A percentile compares a stretch with the other conserved stretches of the same genome.
phyloP scores from a whole-genome alignment of 2,113 vertebrate species.

The Calonectris borealis region DNA sequence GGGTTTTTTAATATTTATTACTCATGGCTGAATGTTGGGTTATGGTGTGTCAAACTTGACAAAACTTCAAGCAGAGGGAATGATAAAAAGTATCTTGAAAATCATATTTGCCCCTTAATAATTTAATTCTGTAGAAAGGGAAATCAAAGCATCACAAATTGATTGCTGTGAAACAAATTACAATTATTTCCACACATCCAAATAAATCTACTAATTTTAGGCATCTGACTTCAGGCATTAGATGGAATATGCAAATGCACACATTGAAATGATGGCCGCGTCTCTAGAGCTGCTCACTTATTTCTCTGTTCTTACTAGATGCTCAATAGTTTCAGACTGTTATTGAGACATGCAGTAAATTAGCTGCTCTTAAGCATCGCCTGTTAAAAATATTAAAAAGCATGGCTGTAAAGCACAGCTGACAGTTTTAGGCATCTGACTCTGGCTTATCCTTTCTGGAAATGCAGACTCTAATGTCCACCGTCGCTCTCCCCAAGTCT shows the following conservation, averaged over 20 bases:
- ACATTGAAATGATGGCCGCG: background rate
- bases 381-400: constrained; percentile 55
- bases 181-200: constrained; percentile 70
- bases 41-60: constrained; percentile 32
- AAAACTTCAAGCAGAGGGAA: constrained; percentile 51
- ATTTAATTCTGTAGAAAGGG: constrained; percentile 56
- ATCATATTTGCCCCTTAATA: constrained; percentile 48
- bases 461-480: constrained; percentile 42
- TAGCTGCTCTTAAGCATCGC: constrained; percentile 62
- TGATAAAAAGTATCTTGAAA: constrained; percentile 45
- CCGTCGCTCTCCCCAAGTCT: constrained; percentile 38
- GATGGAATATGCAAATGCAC: constrained; percentile 57
- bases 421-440: constrained; percentile 31
- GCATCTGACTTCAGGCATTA: constrained; percentile 62
- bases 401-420: constrained; percentile 37
- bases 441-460: background rate
- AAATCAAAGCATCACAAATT: constrained; percentile 70
- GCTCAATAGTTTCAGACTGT: background rate
- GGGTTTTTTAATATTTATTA: background rate
- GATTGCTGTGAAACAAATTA: constrained; percentile 70
- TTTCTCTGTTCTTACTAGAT: constrained; percentile 12
- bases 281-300: constrained; percentile 37
- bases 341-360: constrained; percentile 31
- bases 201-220: constrained; percentile 69
- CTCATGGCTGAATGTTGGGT: background rate